A percentile compares a stretch with the other conserved stretches of the same genome.
Conservation (phyloP, 2,113 vertebrate species). For the Toxotes jaculatrix region DNA sequence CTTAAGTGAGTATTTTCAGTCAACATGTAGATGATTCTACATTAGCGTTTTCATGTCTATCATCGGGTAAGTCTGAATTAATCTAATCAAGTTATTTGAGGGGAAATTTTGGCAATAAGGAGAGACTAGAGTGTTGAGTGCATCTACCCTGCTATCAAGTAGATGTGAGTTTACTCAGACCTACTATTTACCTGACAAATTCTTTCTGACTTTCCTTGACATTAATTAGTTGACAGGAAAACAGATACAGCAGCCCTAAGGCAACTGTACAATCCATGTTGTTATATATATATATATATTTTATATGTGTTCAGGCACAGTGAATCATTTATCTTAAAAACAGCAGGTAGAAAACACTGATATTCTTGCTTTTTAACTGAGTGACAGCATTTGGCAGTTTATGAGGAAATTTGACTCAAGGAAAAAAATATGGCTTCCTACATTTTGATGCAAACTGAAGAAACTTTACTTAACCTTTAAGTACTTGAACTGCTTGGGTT, state of each 20-base stretch:
- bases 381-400: not conserved
- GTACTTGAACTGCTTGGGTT: not conserved
- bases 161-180: conserved; percentile 66
- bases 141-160: conserved; percentile 31
- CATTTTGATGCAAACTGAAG: not conserved
- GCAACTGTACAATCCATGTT: not conserved
- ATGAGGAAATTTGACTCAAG: not conserved
- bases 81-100: not conserved
- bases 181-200: conserved; percentile 79
- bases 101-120: not conserved
- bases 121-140: conserved; percentile 11
- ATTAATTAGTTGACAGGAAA: conserved; percentile 45
- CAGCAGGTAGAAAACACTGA: not conserved
- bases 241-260: conserved; percentile 13
- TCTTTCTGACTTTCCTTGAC: conserved; percentile 69
- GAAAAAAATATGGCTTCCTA: not conserved
- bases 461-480: not conserved
- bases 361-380: not conserved
- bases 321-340: conserved; percentile 2
- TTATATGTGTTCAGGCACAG: not conserved
- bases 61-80: not conserved
- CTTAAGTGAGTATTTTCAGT: not conserved
- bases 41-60: not conserved
- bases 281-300: not conserved
- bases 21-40: not conserved